Conservation (phyloP, 64 coral and sea anemone species). For the Dendronephthya gigantea region DNA sequence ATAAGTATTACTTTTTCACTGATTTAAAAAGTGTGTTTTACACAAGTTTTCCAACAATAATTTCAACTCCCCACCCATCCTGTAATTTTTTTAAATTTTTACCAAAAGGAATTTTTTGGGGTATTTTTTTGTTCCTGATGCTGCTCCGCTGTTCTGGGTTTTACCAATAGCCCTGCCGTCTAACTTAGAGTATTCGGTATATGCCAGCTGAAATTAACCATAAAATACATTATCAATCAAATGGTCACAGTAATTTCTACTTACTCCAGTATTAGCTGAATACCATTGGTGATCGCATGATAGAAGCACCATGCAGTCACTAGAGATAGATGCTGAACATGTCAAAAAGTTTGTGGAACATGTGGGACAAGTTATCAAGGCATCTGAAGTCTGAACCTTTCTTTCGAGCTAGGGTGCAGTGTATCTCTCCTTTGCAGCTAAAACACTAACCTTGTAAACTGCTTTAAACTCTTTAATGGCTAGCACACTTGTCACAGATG, state of each 20-base stretch:
- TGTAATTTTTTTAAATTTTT: too few relatives aligned
- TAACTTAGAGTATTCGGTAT: too few relatives aligned
- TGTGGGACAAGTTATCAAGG: neutral
- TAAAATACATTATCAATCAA: too few relatives aligned
- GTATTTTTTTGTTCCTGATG: too few relatives aligned
- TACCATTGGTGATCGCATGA: neutral
- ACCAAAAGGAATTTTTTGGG: too few relatives aligned
- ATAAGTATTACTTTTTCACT: too few relatives aligned
- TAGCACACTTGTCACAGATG: neutral
- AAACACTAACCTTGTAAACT: neutral
- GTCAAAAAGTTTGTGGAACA: neutral
- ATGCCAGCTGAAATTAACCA: too few relatives aligned
- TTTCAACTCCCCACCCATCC: too few relatives aligned
- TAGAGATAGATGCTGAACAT: neutral
- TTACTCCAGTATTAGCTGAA: neutral
- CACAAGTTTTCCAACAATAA: too few relatives aligned
- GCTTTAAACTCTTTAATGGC: neutral
- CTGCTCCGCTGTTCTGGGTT: too few relatives aligned
- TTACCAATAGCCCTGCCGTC: too few relatives aligned
- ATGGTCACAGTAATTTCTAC: neutral
- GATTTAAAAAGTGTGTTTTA: too few relatives aligned
- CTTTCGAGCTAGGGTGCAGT: neutral
- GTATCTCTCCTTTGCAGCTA: neutral
- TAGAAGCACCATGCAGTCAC: neutral
- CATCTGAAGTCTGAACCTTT: neutral